Conservation (phyloP, 2,888 invertebrate genomes). For the Rambutsinella grinnellia region DNA sequence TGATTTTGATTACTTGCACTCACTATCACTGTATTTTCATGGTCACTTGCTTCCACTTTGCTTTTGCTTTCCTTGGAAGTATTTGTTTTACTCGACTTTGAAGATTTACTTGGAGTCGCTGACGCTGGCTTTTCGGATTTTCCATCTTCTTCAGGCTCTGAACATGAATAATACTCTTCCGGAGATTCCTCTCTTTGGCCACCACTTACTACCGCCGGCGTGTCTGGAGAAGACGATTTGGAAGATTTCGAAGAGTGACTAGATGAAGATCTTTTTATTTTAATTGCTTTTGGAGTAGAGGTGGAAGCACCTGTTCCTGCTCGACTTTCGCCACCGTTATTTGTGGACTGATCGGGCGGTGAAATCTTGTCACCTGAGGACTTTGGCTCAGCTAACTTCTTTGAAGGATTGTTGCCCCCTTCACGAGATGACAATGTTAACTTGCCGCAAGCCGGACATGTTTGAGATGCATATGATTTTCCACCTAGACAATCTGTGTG, state of each 20-base stretch:
- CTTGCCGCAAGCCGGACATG: constrained; percentile 48
- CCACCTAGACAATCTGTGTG: constrained; percentile 56
- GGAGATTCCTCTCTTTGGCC: constrained; percentile 33
- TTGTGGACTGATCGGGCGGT: not conserved
- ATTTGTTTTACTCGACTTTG: constrained; percentile 10
- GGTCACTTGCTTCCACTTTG: not conserved
- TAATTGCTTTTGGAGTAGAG: not conserved
- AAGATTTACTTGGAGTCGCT: not conserved
- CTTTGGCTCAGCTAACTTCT: constrained; percentile 11
- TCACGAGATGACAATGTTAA: constrained; percentile 37
- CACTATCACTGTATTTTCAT: constrained; percentile 40
- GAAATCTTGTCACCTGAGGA: constrained; percentile 10
- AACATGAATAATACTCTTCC: constrained; percentile 44
- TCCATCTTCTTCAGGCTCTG: constrained; percentile 30
- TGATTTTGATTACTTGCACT: not conserved
- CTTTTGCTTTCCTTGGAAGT: not conserved
- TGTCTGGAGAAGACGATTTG: constrained; percentile 23
- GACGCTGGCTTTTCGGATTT: not conserved
- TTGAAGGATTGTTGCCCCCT: constrained; percentile 35
- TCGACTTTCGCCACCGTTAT: not conserved
- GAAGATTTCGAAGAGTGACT: constrained; percentile 48
- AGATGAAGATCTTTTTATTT: constrained; percentile 39
- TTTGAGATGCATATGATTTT: constrained; percentile 16
- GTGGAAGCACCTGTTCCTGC: not conserved
- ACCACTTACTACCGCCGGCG: constrained; percentile 4